Evolutionary conservation across 2,797 vertebrate genomes (phyloP), one percentile per base, ranked within the genome.

Genomic region (Menidia menidia): DNA sequence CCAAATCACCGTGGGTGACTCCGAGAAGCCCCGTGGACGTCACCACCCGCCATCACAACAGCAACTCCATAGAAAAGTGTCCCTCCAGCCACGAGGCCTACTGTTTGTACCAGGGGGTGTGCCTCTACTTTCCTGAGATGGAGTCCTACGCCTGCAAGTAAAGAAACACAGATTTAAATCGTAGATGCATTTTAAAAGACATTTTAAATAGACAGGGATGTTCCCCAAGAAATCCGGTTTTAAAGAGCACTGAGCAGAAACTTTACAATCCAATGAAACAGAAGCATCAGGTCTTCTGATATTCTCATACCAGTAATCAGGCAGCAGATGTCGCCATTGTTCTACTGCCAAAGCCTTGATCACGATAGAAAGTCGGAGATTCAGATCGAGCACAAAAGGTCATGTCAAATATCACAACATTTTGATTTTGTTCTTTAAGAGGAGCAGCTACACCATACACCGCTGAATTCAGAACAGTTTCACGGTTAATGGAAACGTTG

Each of bases 111-210:
- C 91, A 94, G 0, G 97, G 96, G 0, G 78, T 94, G 55, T 99
- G 97, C 82, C 92, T 96, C 85, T 96, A 97, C 64, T 89, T 97
- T 30, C 92, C 95, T 31, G 87, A 95, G 7, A 88, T 97, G 55
- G 88, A 95, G 73, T 93, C 92, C 42, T 96, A 96, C 0, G 95
- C 94, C 12, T 99, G 98, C 97, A 97, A 95, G 97, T 96, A 95
- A 95, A 94, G 94, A 61, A 73, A 19, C 3, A 50, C 30, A 5
- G 5, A 50, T 54, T 16, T 31, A 25, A 25, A 25, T 25, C 2
- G 25, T 25, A 25, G 25, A 25, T n/a, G 45, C 8, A 42, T 1
- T 60, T 33, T 77, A 50, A 73, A 45, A 9, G 3, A 8, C 0
- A 18, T 7, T 12, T 1, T 1, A 61, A 51, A 19, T 50, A 11